These are phyloP conservation scores for Syrrhaptes paradoxus DNA, from an alignment of 2,113 vertebrate species.

Conservation along the genomic window DNA sequence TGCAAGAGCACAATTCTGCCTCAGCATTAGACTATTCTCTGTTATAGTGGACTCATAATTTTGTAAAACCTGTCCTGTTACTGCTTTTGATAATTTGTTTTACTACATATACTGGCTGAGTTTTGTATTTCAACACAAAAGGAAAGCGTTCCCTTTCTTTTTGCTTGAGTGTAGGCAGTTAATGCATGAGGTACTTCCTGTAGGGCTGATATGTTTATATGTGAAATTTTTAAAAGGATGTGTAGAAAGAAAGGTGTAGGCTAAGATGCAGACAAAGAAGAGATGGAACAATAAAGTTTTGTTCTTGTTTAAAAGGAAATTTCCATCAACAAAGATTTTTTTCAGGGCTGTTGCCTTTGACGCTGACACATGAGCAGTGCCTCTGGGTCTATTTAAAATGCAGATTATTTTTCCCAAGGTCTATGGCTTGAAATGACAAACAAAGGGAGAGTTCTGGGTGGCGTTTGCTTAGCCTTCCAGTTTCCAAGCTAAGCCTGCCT, in stretches of 20 bases:
- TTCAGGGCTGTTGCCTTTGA: constrained; percentile 19
- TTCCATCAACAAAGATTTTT: neutral
- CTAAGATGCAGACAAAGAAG: neutral
- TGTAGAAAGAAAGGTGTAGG: neutral
- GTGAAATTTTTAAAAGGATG: neutral
- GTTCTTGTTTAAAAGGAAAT: neutral
- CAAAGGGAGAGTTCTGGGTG: constrained; percentile 45
- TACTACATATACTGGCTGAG: neutral
- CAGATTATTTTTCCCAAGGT: constrained; percentile 6
- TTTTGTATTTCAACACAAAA: neutral
- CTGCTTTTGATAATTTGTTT: neutral
- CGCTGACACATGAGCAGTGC: neutral
- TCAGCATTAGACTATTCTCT: neutral
- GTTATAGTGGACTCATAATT: neutral
- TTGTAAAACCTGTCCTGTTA: neutral
- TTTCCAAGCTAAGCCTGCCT: constrained; percentile 51
- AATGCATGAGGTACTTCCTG: neutral
- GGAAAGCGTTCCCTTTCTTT: neutral
- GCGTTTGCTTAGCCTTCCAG: constrained; percentile 38
- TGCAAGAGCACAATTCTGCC: neutral
- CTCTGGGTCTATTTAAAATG: constrained; percentile 27
- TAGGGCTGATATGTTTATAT: neutral
- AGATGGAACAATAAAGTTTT: neutral
- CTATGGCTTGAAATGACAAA: constrained; percentile 49
- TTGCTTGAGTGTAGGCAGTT: neutral